These are phyloP conservation scores for Thymelicus lineola DNA, from an alignment of 2,888 invertebrate genomes.

Conservation along the genomic window DNA sequence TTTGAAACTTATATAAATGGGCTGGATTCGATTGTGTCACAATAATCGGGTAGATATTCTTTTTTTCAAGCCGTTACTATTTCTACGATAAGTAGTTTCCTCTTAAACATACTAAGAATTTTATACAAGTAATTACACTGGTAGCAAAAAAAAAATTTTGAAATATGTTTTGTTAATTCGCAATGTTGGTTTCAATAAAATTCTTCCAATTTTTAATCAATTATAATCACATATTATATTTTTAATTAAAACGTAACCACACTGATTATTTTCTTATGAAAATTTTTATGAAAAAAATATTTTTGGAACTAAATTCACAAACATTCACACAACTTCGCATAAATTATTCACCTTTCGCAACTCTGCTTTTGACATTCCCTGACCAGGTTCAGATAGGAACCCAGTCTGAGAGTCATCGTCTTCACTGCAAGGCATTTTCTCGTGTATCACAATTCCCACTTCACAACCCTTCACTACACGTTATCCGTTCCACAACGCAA, in stretches of 20 bases:
- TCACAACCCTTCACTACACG: conserved; percentile 47
- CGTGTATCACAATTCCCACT: conserved; percentile 39
- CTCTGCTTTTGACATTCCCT: conserved; percentile 88
- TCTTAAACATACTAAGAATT: no score
- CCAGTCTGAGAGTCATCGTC: conserved; percentile 84
- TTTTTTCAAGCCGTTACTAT: no score
- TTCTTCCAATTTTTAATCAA: no score
- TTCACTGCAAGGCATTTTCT: conserved; percentile 86
- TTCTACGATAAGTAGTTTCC: no score
- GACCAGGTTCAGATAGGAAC: conserved; percentile 77
- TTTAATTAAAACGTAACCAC: no score
- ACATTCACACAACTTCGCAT: not conserved
- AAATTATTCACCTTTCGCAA: conserved; percentile 85
- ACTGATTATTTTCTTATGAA: not conserved
- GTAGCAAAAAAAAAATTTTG: no score
- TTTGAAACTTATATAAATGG: conserved; percentile 19
- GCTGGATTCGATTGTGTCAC: not conserved
- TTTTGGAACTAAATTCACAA: not conserved
- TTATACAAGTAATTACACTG: no score
- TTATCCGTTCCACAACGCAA: conserved; percentile 54
- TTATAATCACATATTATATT: no score
- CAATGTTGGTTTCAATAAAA: no score
- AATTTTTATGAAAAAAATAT: not conserved
- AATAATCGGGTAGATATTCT: no score
- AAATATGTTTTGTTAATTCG: no score